A percentile compares a stretch with the other conserved stretches of the same genome.
phyloP scores from a whole-genome alignment of 2,113 vertebrate species.

The Pseudonaja textilis region DNA sequence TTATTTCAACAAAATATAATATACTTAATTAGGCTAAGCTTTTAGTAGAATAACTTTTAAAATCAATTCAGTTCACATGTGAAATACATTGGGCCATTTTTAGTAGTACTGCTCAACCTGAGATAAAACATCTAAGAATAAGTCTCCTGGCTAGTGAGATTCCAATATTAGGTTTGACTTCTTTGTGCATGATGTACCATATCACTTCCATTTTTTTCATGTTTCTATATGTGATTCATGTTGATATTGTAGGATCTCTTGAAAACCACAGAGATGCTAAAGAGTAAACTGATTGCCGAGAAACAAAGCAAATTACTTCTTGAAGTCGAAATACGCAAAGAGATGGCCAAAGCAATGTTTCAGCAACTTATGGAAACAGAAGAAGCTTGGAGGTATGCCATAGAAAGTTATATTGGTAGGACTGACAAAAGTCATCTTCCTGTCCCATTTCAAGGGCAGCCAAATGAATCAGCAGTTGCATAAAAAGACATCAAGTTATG shows the following conservation, averaged over 20 bases:
- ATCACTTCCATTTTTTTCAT: background rate
- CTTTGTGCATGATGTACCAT: background rate
- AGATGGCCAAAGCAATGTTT: constrained; percentile 88
- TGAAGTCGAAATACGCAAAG: constrained; percentile 85
- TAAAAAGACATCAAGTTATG: background rate
- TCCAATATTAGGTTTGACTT: too few species aligned
- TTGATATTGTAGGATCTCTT: constrained; percentile 66
- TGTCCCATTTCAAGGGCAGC: background rate
- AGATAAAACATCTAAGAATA: background rate
- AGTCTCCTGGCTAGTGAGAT: background rate
- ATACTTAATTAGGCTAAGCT: background rate
- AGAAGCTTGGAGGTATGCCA: constrained; percentile 74
- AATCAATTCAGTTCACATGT: background rate
- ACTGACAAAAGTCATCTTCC: background rate
- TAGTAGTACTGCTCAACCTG: background rate
- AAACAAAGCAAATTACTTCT: constrained; percentile 77
- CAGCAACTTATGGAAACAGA: constrained; percentile 81
- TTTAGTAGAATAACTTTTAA: background rate
- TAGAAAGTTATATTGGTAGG: background rate
- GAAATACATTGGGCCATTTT: background rate
- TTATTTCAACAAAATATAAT: background rate
- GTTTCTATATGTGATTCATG: background rate
- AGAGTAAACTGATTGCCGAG: constrained; percentile 74
- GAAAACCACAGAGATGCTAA: constrained; percentile 74
- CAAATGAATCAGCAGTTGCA: background rate